These are phyloP conservation scores for Agelaius phoeniceus DNA, from an alignment of 2,113 vertebrate genomes.

Conservation along the genomic window DNA sequence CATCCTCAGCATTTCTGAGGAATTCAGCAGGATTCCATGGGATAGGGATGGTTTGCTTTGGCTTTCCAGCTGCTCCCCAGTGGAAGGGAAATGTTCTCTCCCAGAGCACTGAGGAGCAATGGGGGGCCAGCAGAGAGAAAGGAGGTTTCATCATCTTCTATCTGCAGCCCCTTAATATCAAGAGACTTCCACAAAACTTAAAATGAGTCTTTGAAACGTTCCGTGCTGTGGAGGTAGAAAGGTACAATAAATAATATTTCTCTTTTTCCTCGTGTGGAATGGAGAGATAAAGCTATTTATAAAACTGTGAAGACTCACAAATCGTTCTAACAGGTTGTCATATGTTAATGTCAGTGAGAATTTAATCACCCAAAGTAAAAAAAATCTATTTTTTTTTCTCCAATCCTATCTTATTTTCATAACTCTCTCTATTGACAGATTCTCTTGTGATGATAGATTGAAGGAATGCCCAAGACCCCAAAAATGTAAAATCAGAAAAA, in stretches of 20 bases:
- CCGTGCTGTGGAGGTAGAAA: conserved; percentile 49
- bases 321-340: conserved; percentile 72
- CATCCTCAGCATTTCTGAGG: conserved; percentile 47
- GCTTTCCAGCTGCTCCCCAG: conserved; percentile 46
- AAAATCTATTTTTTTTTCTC: conserved; percentile 8
- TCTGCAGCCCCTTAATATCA: conserved; percentile 67
- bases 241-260: conserved; percentile 73
- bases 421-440: conserved; percentile 30
- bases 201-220: conserved; percentile 74
- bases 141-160: conserved; percentile 53
- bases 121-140: conserved; percentile 42
- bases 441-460: conserved; percentile 48
- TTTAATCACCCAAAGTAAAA: conserved; percentile 66
- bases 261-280: conserved; percentile 68
- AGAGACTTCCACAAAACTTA: conserved; percentile 64
- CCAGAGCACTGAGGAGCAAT: conserved; percentile 1
- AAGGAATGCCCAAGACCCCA: neutral
- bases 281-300: conserved; percentile 75
- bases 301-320: conserved; percentile 69
- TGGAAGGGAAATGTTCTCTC: conserved; percentile 51
- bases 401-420: conserved; percentile 24
- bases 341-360: conserved; percentile 66
- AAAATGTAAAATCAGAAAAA: neutral
- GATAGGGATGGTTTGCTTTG: conserved; percentile 56
- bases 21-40: conserved; percentile 66